Conservation (phyloP, 2,797 vertebrate species). For the Peromyscus melanophrys region DNA sequence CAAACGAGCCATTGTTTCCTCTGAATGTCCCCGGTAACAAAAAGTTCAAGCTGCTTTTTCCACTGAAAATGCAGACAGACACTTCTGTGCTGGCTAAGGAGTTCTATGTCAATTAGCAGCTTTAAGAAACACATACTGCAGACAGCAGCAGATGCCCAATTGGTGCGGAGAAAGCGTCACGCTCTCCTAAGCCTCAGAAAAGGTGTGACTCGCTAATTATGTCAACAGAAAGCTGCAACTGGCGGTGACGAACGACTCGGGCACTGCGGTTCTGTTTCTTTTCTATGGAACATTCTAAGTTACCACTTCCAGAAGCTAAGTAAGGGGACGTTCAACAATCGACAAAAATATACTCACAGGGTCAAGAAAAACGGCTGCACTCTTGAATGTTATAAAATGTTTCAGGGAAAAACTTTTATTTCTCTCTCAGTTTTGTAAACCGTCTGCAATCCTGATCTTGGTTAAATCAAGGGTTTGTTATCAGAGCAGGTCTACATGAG, state of each 20-base stretch:
- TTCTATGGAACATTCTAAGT: constrained; percentile 43
- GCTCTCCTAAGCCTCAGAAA: not conserved
- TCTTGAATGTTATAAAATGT: constrained; percentile 57
- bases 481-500: constrained; percentile 39
- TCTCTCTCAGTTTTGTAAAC: constrained; percentile 50
- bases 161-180: not conserved
- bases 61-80: not conserved
- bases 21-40: not conserved
- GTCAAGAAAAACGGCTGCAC: constrained; percentile 79
- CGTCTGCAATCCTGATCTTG: not conserved
- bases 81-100: constrained; percentile 24
- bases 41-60: constrained; percentile 15
- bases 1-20: constrained; percentile 55
- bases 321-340: not conserved
- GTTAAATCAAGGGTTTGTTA: constrained; percentile 69
- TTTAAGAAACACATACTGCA: constrained; percentile 12
- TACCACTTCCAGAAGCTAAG: constrained; percentile 47
- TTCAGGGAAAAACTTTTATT: constrained; percentile 76
- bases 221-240: not conserved
- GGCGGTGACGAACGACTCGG: constrained; percentile 28
- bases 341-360: too few species aligned
- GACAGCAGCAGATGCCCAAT: not conserved
- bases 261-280: not conserved
- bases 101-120: not conserved
- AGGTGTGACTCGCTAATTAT: constrained; percentile 31